Base-by-base conservation (phyloP, 2,888 invertebrate species). In the Cryptus viduatorius region DNA sequence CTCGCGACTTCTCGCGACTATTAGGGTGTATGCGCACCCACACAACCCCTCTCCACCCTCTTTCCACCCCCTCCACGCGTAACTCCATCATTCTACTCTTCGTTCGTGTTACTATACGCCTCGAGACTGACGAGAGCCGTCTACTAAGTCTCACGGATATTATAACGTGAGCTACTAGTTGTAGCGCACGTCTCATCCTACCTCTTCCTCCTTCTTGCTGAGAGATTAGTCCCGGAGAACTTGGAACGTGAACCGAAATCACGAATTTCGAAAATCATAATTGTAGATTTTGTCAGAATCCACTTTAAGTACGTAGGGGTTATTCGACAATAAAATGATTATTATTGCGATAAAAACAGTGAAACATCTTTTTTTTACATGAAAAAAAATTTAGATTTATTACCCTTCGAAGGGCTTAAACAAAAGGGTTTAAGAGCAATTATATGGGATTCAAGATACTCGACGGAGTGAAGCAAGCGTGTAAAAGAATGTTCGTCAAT, bases 1-100 rank as follows among this genome's bases (percentile, higher is more conserved):
- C 53, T 50, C 42, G 64, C 69, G 69, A 83, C 61, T 79, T 79
- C 24, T 71, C 79, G 50, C 56, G 76, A 79, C 83, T 79, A 76
- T 83, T 65, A 72, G 53, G 46, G 68, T 71, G 56, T 71, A 65
- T 61, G 72, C 61, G 37, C 3, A 29, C 59, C 4, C 31, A n/a
- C 48, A 44, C n/a, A 16, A 56, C 56, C 31, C 72, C 44, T 42
- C 24, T 3, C 10, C 8, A 3, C 24, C 16, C 2, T 16, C 16
- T 19, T 10, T 24, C 24, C 24, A 19, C 19, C 53, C 16, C 56
- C 24, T 24, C 24, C 24, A 19, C 19, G 19, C 19, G 37, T 75
- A 37, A 53, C 69, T 71, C 29, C 53, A 8, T 71, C 73, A 64
- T 61, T 4, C 61, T 61, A 12, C 61, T 65, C 46, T 65, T 31